Base-by-base conservation (phyloP, 2,797 vertebrate species). In the Prionace glauca region DNA sequence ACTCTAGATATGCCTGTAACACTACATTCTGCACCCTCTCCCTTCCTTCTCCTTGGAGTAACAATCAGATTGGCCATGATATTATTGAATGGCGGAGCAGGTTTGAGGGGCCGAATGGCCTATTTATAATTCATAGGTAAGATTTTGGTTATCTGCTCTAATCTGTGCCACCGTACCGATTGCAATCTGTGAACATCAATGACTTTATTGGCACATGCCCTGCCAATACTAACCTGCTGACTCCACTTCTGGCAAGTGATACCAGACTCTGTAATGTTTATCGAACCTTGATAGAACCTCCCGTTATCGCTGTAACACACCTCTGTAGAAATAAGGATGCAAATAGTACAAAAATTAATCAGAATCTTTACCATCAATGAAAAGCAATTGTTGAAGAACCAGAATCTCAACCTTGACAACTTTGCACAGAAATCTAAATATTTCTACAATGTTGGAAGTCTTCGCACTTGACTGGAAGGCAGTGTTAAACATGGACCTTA, bases 241-340 rank as follows among this genome's bases (percentile, higher is more conserved):
- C 96, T 98, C 99, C 99, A 99, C 65, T 97, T 97, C 96, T 99
- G 99, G 96, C 99, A 99, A 0, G 97, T 97, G 95, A 97, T 97
- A 65, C 98, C 98, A 0, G 98, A 99, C 95, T 96, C 96, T 0
- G 98, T 99, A 95, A 97, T n/a, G 0, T 98, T 99, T 90, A 97
- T n/a, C 0, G 32, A 96, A n/a, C 99, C 99, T 96, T 98, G 98
- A 96, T 99, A 99, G 97, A 98, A 98, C 74, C 97, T 97, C 0
- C 98, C 99, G 95, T 97, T 98, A 93, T 98, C 98, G 0, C 96
- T 98, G 96, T 98, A 99, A 96, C 99, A 99, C 2, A 96, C 97
- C 41, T 96, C 98, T 99, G 96, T 95, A 72, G n/a, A 96, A 74
- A 95, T n/a, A 26, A 18, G 50, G 71, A 95, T 41, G 45, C 41